A percentile compares a stretch with the other conserved stretches of the same genome.
Evolutionary conservation across 2,113 vertebrate species (phyloP).

Genomic region (Saguinus imperator): DNA sequence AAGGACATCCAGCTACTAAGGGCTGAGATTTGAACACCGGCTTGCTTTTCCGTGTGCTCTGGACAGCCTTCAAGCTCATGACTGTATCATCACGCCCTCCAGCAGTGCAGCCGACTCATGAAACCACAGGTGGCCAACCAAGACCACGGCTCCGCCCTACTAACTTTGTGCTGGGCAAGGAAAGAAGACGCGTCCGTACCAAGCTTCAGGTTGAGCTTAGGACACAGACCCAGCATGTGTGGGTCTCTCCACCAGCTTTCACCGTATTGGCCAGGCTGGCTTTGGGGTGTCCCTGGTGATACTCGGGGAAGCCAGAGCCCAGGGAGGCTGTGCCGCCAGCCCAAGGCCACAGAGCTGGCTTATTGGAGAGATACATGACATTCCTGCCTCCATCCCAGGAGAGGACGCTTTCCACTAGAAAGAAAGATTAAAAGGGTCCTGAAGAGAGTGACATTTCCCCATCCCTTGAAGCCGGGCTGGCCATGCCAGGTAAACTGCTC

Average conservation of each 20-base stretch:
- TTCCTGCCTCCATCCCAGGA: neutral
- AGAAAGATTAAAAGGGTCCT: rapidly evolving
- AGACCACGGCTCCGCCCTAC: neutral
- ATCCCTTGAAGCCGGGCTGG: neutral
- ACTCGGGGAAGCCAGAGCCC: neutral
- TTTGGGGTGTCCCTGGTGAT: too few relatives aligned
- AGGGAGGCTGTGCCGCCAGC: neutral
- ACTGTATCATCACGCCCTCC: neutral
- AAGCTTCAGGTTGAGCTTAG: too few relatives aligned
- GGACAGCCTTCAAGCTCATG: neutral
- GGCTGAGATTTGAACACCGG: neutral
- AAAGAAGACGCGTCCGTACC: too few relatives aligned
- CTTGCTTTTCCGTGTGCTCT: neutral
- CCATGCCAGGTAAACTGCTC: neutral
- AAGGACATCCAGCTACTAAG: neutral
- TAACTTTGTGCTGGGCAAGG: too few relatives aligned
- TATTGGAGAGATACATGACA: neutral
- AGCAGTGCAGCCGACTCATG: neutral
- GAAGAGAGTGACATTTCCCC: too few relatives aligned
- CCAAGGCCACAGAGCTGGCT: neutral
- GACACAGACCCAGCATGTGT: too few relatives aligned
- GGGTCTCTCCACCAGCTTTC: too few relatives aligned
- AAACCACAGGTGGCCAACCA: neutral
- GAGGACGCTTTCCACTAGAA: rapidly evolving
- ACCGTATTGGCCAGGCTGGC: too few relatives aligned